phyloP scores from a whole-genome alignment of 2,113 vertebrate species.

The Myxocyprinus asiaticus region DNA sequence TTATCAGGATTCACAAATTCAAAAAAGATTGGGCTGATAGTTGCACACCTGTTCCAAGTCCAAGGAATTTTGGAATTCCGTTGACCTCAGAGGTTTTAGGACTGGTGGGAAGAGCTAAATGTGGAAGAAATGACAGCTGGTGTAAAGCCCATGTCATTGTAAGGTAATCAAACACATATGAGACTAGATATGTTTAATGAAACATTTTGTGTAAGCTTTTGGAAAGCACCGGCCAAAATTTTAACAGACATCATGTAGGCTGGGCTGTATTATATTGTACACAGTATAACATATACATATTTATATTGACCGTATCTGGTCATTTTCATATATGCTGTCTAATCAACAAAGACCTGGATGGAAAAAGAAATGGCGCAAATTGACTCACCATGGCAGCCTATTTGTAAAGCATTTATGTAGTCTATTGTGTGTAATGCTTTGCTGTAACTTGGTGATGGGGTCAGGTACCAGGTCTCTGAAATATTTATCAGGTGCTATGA shows the following conservation, averaged over 20 bases:
- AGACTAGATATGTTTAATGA: not conserved
- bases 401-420: conserved; percentile 34
- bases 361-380: conserved; percentile 57
- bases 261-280: too few species aligned
- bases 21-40: conserved; percentile 54
- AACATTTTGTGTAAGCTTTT: not conserved
- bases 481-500: conserved; percentile 40
- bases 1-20: conserved; percentile 28
- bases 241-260: too few species aligned
- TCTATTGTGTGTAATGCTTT: conserved; percentile 15
- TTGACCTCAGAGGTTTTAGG: conserved; percentile 60
- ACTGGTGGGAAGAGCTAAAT: conserved; percentile 20
- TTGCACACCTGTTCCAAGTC: conserved; percentile 66
- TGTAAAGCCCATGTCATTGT: not conserved
- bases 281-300: too few species aligned
- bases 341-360: conserved; percentile 58
- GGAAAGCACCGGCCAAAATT: too few species aligned
- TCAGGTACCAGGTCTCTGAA: conserved; percentile 37
- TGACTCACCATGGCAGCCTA: conserved; percentile 59
- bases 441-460: conserved; percentile 2
- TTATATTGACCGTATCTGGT: too few species aligned
- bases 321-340: too few species aligned
- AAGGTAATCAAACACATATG: not conserved
- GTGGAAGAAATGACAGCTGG: conserved; percentile 21
- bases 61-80: conserved; percentile 63